Conservation (phyloP, 2,113 vertebrate species). For the Paramormyrops kingsleyae region DNA sequence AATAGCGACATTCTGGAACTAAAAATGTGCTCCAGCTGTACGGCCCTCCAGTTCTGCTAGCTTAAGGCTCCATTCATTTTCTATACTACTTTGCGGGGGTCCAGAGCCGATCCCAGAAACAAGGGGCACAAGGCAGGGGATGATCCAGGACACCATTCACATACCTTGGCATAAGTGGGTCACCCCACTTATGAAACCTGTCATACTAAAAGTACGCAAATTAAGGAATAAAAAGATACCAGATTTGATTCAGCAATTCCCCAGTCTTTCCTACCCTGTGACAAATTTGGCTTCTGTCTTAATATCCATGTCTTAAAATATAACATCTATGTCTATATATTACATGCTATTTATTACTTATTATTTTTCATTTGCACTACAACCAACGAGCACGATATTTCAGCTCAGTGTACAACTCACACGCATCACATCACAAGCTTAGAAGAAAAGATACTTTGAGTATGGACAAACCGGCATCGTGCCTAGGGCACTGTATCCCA, state of each 20-base stretch:
- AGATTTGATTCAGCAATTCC: not conserved
- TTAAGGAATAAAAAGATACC: not conserved
- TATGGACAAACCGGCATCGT: not conserved
- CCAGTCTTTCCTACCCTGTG: not conserved
- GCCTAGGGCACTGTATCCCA: not conserved
- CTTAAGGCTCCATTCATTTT: not conserved
- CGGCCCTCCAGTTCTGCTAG: not conserved
- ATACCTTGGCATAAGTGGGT: not conserved
- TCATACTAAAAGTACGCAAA: not conserved
- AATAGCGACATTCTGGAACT: not conserved
- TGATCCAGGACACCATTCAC: not conserved
- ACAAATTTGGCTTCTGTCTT: not conserved
- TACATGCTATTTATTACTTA: not conserved
- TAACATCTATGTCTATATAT: not conserved
- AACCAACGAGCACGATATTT: not conserved
- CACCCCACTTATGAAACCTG: not conserved
- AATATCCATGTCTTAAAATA: not conserved
- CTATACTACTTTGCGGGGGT: not conserved
- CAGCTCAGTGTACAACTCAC: not conserved
- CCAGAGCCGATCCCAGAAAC: not conserved
- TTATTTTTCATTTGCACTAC: not conserved
- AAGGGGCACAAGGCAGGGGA: not conserved
- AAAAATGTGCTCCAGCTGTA: not conserved
- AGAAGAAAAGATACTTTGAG: not conserved
- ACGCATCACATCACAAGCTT: not conserved